Evolutionary conservation across 2,113 vertebrate genomes (phyloP).

Genomic region (Thunnus thynnus): DNA sequence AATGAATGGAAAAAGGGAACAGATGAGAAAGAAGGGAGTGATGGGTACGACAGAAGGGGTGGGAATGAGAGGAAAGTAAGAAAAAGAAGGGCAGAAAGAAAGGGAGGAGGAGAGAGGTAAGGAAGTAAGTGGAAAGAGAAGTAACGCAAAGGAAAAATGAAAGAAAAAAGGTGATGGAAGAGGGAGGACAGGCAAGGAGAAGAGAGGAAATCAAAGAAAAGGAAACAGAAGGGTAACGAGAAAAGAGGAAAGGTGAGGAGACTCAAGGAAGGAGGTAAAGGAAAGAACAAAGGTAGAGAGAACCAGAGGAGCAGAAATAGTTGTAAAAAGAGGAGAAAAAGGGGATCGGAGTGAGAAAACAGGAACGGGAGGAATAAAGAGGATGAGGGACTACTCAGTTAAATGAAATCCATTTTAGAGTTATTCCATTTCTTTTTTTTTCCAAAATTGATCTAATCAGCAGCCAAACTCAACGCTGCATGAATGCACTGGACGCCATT

Average conservation of each 20-base stretch:
- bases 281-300: neutral
- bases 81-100: neutral
- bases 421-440: slow-evolving; percentile 5
- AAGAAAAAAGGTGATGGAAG: neutral
- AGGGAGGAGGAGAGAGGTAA: neutral
- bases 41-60: no score
- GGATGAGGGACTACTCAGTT: slow-evolving; percentile 39
- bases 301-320: neutral
- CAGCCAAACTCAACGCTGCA: neutral
- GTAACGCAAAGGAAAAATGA: neutral
- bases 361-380: slow-evolving; percentile 6
- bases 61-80: neutral
- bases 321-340: slow-evolving; percentile 3
- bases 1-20: no score
- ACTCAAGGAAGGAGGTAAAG: neutral
- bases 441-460: slow-evolving; percentile 22
- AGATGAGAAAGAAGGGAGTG: no score
- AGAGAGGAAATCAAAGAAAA: neutral
- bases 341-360: slow-evolving; percentile 10
- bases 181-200: neutral
- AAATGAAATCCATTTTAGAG: slow-evolving; percentile 55
- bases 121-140: no score
- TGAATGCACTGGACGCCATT: slow-evolving; percentile 18
- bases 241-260: neutral
- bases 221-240: neutral